Conservation (phyloP, 92 coral and sea anemone species). For the Paragorgia papillata region DNA sequence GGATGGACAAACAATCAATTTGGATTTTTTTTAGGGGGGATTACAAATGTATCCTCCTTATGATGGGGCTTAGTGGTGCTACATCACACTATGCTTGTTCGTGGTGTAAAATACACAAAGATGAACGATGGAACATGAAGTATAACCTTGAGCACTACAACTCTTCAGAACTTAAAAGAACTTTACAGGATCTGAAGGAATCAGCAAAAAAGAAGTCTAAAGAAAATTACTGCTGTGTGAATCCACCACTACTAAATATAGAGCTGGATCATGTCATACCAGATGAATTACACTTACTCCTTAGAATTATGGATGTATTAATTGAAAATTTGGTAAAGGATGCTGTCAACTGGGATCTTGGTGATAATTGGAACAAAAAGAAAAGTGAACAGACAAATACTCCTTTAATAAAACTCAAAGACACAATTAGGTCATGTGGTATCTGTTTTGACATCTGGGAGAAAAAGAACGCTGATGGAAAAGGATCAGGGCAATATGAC, state of each 20-base stretch:
- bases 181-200: neutral
- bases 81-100: too few relatives aligned
- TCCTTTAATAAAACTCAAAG: neutral
- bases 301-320: constrained; percentile 14
- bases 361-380: neutral
- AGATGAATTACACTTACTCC: neutral
- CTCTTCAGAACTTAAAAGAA: neutral
- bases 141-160: constrained; percentile 6
- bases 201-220: constrained; percentile 1
- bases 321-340: constrained; percentile 16
- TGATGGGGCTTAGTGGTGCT: too few relatives aligned
- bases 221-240: constrained; percentile 12
- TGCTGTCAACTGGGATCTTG: neutral
- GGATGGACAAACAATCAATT: too few relatives aligned
- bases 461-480: neutral
- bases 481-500: neutral
- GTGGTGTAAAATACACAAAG: too few relatives aligned
- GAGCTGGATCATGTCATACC: neutral
- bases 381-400: neutral
- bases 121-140: constrained; percentile 47
- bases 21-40: too few relatives aligned
- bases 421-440: neutral
- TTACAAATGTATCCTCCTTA: too few relatives aligned
- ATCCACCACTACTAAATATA: neutral
- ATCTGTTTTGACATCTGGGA: constrained; percentile 13